Conservation (phyloP, 2,888 invertebrate genomes). For the Caenorhabditis wallacei region DNA sequence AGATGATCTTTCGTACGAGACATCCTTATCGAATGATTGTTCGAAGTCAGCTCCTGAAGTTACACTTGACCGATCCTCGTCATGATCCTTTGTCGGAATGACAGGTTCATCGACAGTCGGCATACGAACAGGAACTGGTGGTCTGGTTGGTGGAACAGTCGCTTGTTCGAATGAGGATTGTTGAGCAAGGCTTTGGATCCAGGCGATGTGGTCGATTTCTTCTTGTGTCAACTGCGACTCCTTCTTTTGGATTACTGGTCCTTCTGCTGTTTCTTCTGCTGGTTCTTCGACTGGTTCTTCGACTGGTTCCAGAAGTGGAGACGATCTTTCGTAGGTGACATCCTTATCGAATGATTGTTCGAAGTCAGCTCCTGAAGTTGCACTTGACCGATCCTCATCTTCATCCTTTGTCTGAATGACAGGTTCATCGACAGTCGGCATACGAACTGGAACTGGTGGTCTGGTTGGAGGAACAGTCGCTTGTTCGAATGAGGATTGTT, state of each 20-base stretch:
- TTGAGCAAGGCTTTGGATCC: neutral
- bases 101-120: no score
- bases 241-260: neutral
- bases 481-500: constrained; percentile 43
- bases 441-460: no score
- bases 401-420: no score
- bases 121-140: neutral
- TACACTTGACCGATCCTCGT: no score
- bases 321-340: constrained; percentile 9
- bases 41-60: no score
- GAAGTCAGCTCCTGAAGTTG: constrained; percentile 36
- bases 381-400: constrained; percentile 13
- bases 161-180: neutral
- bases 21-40: no score
- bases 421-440: no score
- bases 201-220: neutral
- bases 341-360: constrained; percentile 18
- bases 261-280: no score
- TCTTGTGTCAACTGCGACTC: neutral
- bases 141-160: neutral
- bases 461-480: no score
- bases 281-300: no score
- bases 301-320: constrained; percentile 31
- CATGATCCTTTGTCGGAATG: no score
- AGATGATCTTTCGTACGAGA: no score